Conservation (phyloP, 2,797 vertebrate species). For the Pogoniulus pusillus region DNA sequence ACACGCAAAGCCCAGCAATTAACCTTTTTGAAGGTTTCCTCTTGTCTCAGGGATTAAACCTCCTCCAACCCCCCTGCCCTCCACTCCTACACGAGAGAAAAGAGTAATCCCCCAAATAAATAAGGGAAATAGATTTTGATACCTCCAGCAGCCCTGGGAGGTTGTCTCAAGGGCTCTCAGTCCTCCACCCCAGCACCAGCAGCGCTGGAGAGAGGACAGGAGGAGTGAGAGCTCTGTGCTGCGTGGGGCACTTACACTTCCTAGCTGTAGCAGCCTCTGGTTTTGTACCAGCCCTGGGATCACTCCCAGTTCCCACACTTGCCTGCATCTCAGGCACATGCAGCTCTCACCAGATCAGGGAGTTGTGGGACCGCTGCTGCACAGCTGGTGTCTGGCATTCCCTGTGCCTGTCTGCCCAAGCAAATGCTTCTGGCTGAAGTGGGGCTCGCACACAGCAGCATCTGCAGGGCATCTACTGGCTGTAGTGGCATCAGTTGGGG, state of each 20-base stretch:
- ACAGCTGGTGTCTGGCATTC: neutral
- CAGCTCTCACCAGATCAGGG: neutral
- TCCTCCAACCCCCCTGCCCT: neutral
- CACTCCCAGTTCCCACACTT: neutral
- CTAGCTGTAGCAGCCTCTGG: neutral
- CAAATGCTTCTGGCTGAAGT: neutral
- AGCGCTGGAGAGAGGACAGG: neutral
- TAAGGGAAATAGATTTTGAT: neutral
- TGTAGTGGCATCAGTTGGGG: fast-evolving
- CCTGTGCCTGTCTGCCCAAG: neutral
- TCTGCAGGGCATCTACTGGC: neutral
- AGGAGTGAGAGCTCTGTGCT: neutral
- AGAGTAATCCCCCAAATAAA: slow-evolving; percentile 50
- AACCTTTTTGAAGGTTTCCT: slow-evolving; percentile 66
- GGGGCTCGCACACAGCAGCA: no score
- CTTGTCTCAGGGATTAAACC: slow-evolving; percentile 59
- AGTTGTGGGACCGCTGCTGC: neutral
- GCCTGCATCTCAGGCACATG: neutral
- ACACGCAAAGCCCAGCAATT: slow-evolving; percentile 63
- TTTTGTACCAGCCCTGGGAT: neutral
- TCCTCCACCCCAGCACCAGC: neutral
- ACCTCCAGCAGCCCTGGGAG: neutral
- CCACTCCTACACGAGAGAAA: slow-evolving; percentile 5
- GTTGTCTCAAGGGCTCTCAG: neutral
- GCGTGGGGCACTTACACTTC: neutral